Evolutionary conservation across 2,888 invertebrate genomes (phyloP).

Genomic region (Drosophila heteroneura): DNA sequence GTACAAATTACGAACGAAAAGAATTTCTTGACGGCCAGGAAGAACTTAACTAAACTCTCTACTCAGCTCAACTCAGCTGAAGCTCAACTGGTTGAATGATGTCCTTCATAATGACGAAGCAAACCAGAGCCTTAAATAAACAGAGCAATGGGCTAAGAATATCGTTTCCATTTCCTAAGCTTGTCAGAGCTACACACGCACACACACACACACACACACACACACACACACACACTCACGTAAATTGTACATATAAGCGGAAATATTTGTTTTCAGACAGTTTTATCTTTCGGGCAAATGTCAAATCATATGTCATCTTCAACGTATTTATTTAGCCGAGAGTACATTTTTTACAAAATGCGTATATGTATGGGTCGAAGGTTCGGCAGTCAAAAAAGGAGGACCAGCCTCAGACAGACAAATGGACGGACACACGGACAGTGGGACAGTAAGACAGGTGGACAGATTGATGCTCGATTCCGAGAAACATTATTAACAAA

Average conservation of each 20-base stretch:
- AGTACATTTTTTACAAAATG: conserved; percentile 57
- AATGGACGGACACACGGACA: not conserved
- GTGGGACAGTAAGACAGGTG: conserved; percentile 37
- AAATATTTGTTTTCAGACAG: conserved; percentile 77
- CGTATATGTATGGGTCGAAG: conserved; percentile 1
- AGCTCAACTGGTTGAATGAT: conserved; percentile 79
- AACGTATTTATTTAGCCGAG: conserved; percentile 72
- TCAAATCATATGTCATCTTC: conserved; percentile 81
- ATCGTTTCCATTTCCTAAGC: conserved; percentile 31
- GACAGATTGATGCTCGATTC: conserved; percentile 59
- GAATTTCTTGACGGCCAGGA: conserved; percentile 43
- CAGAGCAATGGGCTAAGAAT: conserved; percentile 49
- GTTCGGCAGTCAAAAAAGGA: not conserved
- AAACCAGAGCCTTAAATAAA: conserved; percentile 72
- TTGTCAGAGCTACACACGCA: conserved; percentile 14
- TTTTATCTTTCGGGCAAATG: conserved; percentile 71
- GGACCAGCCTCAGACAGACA: not conserved
- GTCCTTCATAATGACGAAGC: conserved; percentile 76
- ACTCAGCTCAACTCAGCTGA: conserved; percentile 11
- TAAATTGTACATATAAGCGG: conserved; percentile 52
- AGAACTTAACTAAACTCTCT: not conserved
- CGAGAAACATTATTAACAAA: conserved; percentile 72
- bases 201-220: not conserved
- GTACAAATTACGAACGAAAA: conserved; percentile 67
- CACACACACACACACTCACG: not conserved